A percentile compares a stretch with the other conserved stretches of the same genome.
phyloP scores from a whole-genome alignment of 2,888 invertebrate species.

The Limnephilus marmoratus region DNA sequence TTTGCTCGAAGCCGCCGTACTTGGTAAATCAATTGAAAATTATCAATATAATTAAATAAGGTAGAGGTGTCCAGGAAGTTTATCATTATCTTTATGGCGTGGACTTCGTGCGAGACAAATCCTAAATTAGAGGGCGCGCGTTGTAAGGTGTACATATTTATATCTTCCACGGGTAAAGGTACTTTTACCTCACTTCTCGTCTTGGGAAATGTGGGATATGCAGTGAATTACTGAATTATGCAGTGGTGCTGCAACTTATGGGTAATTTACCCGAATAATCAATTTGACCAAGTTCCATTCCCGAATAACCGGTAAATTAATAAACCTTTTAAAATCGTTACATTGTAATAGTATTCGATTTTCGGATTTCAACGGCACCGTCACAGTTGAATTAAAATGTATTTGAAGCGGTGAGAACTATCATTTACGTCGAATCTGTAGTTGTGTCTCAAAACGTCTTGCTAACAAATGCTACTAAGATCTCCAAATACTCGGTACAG shows the following conservation, averaged over 20 bases:
- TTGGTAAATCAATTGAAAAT: slow-evolving; percentile 56
- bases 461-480: no score
- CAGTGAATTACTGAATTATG: background rate
- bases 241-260: no score
- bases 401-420: background rate
- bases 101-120: slow-evolving; percentile 61
- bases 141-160: background rate
- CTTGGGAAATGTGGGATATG: background rate
- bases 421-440: no score
- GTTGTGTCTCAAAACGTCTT: no score
- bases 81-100: background rate
- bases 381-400: background rate
- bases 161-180: background rate
- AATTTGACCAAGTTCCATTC: background rate
- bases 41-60: slow-evolving; percentile 47
- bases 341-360: background rate
- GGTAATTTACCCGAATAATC: background rate
- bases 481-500: no score
- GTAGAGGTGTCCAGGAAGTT: slow-evolving; percentile 11
- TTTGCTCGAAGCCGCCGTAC: slow-evolving; percentile 7
- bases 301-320: background rate
- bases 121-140: slow-evolving; percentile 61
- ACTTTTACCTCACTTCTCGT: background rate
- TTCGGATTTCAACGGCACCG: background rate
- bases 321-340: background rate